Conservation (phyloP, 2,797 vertebrate genomes). For the Halcyon badia region DNA sequence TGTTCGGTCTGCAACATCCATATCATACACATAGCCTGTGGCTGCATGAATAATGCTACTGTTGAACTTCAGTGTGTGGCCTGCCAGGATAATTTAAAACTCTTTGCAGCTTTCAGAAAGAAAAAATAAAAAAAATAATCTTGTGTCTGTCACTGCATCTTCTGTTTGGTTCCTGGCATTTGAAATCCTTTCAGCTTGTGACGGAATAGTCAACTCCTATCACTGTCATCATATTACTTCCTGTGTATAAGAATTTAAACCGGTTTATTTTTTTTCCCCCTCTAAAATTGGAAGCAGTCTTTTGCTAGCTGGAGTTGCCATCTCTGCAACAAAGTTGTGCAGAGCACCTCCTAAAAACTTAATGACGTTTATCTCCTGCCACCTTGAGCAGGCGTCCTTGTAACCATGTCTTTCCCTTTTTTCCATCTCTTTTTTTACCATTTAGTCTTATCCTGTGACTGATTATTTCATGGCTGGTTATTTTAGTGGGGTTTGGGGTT, state of each 20-base stretch:
- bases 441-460: not conserved
- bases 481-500: not conserved
- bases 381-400: not conserved
- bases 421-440: not conserved
- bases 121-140: not conserved
- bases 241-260: not conserved
- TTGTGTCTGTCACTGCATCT: not conserved
- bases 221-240: not conserved
- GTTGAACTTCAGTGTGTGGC: not conserved
- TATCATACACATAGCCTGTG: not conserved
- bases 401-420: not conserved
- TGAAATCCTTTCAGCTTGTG: not conserved
- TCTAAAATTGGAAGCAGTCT: not conserved
- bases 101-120: not conserved
- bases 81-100: not conserved
- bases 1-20: not conserved
- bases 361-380: not conserved
- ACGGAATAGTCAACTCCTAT: not conserved
- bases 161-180: not conserved
- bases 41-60: slow-evolving; percentile 29
- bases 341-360: not conserved
- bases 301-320: not conserved
- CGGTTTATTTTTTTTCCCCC: not conserved
- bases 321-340: not conserved
- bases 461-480: not conserved